Evolutionary conservation across 1,140 invertebrate species (phyloP).

Genomic region (Drosophila suzukii): DNA sequence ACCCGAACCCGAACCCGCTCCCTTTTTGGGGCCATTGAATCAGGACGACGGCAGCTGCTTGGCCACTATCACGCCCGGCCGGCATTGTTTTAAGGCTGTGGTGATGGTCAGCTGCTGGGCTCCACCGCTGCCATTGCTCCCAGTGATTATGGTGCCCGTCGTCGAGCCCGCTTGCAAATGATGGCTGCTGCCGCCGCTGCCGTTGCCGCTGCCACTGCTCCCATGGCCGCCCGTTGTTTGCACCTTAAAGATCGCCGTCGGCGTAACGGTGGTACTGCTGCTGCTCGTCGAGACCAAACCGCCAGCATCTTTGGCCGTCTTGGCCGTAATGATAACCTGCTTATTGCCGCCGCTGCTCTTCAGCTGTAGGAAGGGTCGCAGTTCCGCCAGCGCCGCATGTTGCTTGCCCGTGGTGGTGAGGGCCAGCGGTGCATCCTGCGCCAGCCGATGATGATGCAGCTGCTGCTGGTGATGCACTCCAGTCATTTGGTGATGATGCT

Average conservation of each 20-base stretch:
- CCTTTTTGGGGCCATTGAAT: slow-evolving; percentile 64
- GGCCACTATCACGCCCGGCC: slow-evolving; percentile 94
- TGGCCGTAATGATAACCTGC: slow-evolving; percentile 73
- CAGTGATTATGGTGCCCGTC: slow-evolving; percentile 40
- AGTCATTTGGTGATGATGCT: slow-evolving; percentile 65
- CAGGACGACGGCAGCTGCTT: slow-evolving; percentile 87
- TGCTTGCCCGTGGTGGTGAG: slow-evolving; percentile 87
- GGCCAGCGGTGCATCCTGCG: slow-evolving; percentile 90
- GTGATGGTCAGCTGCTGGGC: slow-evolving; percentile 74
- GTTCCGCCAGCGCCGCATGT: slow-evolving; percentile 87
- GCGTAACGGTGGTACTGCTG: slow-evolving; percentile 51
- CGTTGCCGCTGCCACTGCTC: background rate
- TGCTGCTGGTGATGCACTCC: slow-evolving; percentile 39
- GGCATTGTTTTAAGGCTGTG: slow-evolving; percentile 87
- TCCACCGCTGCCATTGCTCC: slow-evolving; percentile 51
- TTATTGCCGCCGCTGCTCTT: slow-evolving; percentile 70
- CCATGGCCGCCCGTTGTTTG: slow-evolving; percentile 48
- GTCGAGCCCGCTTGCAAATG: slow-evolving; percentile 20
- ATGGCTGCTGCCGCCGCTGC: slow-evolving; percentile 2
- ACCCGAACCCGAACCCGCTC: slow-evolving; percentile 24
- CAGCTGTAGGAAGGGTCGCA: slow-evolving; percentile 88
- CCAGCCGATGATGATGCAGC: slow-evolving; percentile 54
- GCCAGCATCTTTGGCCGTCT: slow-evolving; percentile 55
- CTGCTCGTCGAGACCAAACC: slow-evolving; percentile 25
- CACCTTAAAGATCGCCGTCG: slow-evolving; percentile 81